A percentile compares a stretch with the other conserved stretches of the same genome.
Evolutionary conservation across 1,140 invertebrate species (phyloP).

Genomic region (Chelonus insularis): DNA sequence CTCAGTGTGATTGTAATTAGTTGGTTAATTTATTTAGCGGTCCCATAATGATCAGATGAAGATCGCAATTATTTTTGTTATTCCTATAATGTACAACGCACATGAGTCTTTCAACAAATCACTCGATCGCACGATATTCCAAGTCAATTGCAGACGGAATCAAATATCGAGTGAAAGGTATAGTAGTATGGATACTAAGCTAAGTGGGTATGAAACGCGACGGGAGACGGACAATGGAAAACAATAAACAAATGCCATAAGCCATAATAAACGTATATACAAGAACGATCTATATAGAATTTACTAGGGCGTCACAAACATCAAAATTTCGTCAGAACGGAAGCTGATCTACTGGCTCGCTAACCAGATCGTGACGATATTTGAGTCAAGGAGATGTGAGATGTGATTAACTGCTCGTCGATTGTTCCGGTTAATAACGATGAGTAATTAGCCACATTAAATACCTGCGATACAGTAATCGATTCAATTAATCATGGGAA

Average conservation of each 20-base stretch:
- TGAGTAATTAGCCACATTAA: background rate
- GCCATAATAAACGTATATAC: constrained; percentile 18
- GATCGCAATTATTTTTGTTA: background rate
- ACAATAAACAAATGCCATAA: constrained; percentile 35
- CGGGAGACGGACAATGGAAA: constrained; percentile 19
- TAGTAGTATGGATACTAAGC: background rate
- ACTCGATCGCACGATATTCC: background rate
- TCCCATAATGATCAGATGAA: background rate
- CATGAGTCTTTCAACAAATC: too few species aligned
- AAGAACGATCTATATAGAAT: background rate
- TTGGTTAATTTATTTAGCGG: background rate
- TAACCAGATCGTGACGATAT: constrained; percentile 36
- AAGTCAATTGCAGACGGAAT: constrained; percentile 13
- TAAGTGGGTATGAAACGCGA: constrained; percentile 6
- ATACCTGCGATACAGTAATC: background rate
- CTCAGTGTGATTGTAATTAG: background rate
- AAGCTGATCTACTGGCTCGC: constrained; percentile 24
- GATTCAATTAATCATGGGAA: background rate
- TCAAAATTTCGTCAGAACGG: constrained; percentile 36
- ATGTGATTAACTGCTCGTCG: constrained; percentile 13
- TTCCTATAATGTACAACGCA: background rate
- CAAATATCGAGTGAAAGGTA: constrained; percentile 30
- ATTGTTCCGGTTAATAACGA: constrained; percentile 11
- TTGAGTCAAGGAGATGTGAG: constrained; percentile 5
- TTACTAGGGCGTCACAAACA: constrained; percentile 33